Base-by-base conservation (phyloP, 2,113 vertebrate genomes). In the Diadophis punctatus region DNA sequence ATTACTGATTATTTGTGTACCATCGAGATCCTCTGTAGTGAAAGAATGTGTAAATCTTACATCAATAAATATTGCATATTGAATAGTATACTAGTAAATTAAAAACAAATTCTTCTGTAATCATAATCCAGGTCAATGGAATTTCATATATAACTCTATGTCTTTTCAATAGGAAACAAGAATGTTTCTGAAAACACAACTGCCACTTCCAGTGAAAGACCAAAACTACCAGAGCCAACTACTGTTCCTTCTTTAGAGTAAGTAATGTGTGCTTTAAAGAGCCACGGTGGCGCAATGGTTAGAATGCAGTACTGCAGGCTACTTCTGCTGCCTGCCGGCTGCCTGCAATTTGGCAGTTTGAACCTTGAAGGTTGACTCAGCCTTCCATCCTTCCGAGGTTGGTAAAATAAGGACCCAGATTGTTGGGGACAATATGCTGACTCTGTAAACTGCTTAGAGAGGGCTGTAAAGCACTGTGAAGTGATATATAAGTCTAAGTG, bases 231-330 rank as follows among this genome's bases (percentile, higher is more conserved):
- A 85, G 94, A 96, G 30, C 94, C 97, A 74, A 93, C 96, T 60
- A 96, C 97, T 90, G 95, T 95, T 90, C 94, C 97, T 90, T 95
- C 97, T 53, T 95, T 97, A 96, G 97, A 96, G 99, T 99, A 98
- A 98, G 99, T 97, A 85, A 27, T 43, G 4, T 63, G 49, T 46
- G 25, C 56, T 60, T 60, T 60, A 60, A 60, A 27, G 58, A 60
- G 9, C 25, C 3, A 1, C 1, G 25, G 8, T 27, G 58, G 9
- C 1, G 3, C 58, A 60, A 25, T 60, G 58, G 25, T 60, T 60
- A 60, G 25, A 60, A 60, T 60, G 58, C 58, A 60, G 58, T 60
- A 60, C 25, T 60, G 25, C 58, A 10, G 58, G 58, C 9, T 60
- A 60, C 25, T 60, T 60, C 58, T 27, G 25, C 58, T 60, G 58